phyloP scores from a whole-genome alignment of 2,113 vertebrate genomes.

The Grantiella picta region DNA sequence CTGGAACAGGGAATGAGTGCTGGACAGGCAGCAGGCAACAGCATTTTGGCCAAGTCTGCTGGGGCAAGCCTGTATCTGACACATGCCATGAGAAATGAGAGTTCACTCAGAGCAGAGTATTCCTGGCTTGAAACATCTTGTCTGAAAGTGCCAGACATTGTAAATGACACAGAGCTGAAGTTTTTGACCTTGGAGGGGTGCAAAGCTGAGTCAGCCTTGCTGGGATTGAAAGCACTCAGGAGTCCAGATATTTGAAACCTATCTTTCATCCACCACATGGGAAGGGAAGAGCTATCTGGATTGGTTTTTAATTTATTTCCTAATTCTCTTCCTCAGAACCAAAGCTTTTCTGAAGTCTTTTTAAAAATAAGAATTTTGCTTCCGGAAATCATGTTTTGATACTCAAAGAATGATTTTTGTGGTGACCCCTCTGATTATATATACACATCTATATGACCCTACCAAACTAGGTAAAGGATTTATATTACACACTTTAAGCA shows the following conservation, averaged over 20 bases:
- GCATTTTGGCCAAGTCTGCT: neutral
- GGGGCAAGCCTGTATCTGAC: neutral
- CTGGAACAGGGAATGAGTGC: fast-evolving
- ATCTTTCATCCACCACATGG: neutral
- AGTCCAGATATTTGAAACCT: neutral
- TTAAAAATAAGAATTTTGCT: neutral
- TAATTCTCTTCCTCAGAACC: neutral
- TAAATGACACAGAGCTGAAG: neutral
- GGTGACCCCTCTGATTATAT: neutral
- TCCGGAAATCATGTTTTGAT: neutral
- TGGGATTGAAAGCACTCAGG: neutral
- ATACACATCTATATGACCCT: neutral
- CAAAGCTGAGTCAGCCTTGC: conserved; percentile 57
- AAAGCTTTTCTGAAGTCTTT: neutral
- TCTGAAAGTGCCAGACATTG: neutral
- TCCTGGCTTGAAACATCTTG: conserved; percentile 4
- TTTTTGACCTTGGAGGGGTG: conserved; percentile 39
- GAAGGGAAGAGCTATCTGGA: neutral
- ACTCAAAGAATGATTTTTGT: neutral
- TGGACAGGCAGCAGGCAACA: neutral
- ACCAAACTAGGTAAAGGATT: neutral
- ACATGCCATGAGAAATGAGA: neutral
- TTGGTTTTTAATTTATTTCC: neutral
- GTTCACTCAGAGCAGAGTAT: neutral
- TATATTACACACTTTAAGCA: neutral